Base-by-base conservation (phyloP, 2,888 invertebrate species). In the Temnothorax rugatulus region DNA sequence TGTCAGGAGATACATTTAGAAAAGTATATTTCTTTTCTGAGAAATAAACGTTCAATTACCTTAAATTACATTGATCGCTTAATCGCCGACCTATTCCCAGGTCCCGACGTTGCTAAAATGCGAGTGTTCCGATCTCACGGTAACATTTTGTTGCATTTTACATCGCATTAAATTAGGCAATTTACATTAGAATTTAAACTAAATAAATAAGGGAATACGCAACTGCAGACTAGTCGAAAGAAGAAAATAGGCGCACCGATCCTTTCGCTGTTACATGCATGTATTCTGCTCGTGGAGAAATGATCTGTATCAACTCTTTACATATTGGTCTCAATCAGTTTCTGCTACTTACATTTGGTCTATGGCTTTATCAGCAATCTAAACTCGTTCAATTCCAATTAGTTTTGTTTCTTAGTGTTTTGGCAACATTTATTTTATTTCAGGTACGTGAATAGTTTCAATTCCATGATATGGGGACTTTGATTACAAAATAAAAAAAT, bases 311-410 rank as follows among this genome's bases (percentile, higher is more conserved):
- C 7, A 18, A 57, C 2, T 25, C 15, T 41, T 11, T 57, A 25
- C 41, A 73, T 7, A 41, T 73, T 11, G 11, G 38, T 3, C 25
- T 59, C 1, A 73, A 73, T 73, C 57, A 41, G 9, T 41, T 44
- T 13, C 7, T 73, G 25, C 11, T 73, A 57, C 57, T 57, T 11
- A 5, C 11, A 13, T 15, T 61, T 61, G 59, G 59, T 29, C 13
- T 74, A 25, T 73, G 71, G 54, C 71, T 41, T 61, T 74, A n/a
- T n/a, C n/a, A n/a, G n/a, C n/a, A 18, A 18, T 73, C 25, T 15
- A 25, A 18, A 57, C 25, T 73, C 18, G 21, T 41, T 25, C 15
- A 25, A 5, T 7, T 57, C 18, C 18, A 57, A 5, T 8, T 73
- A 57, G 5, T 41, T 21, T 57, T 73, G 15, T 18, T 38, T 54